phyloP scores from a whole-genome alignment of 2,888 invertebrate genomes.

The Cryptocheilus praepositus region DNA sequence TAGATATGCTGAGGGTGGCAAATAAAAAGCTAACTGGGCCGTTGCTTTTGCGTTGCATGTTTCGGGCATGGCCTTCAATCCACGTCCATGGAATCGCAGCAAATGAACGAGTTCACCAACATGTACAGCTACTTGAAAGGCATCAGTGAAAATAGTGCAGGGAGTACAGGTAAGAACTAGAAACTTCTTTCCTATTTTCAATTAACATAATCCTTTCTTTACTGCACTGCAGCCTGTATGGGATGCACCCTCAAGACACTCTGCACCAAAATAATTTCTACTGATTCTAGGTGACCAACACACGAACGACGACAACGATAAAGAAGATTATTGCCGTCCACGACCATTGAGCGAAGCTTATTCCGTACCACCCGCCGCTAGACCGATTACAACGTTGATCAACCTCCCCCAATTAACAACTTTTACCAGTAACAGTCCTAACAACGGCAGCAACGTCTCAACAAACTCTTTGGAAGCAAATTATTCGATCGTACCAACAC shows the following conservation, averaged over 20 bases:
- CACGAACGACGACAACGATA: slow-evolving; percentile 53
- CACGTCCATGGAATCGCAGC: slow-evolving; percentile 76
- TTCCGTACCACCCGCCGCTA: slow-evolving; percentile 76
- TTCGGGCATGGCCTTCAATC: slow-evolving; percentile 50
- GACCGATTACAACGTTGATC: slow-evolving; percentile 64
- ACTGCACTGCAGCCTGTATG: too few relatives aligned
- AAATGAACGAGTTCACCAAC: slow-evolving; percentile 91
- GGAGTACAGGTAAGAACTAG: slow-evolving; percentile 30
- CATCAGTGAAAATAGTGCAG: slow-evolving; percentile 77
- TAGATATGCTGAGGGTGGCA: neutral
- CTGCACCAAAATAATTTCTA: too few relatives aligned
- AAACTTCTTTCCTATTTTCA: too few relatives aligned
- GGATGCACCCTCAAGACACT: too few relatives aligned
- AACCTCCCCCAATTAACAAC: slow-evolving; percentile 49
- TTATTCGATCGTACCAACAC: slow-evolving; percentile 65
- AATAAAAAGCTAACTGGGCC: slow-evolving; percentile 41
- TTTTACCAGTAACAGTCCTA: slow-evolving; percentile 18
- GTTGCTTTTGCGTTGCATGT: slow-evolving; percentile 63
- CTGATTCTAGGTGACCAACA: neutral
- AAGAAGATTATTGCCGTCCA: slow-evolving; percentile 75
- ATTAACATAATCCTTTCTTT: too few relatives aligned
- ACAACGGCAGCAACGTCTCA: slow-evolving; percentile 43
- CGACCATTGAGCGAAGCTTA: slow-evolving; percentile 75
- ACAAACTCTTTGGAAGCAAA: slow-evolving; percentile 57
- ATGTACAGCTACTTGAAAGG: slow-evolving; percentile 92